phyloP scores from a whole-genome alignment of 2,888 invertebrate genomes.

The Microchrysa polita region DNA sequence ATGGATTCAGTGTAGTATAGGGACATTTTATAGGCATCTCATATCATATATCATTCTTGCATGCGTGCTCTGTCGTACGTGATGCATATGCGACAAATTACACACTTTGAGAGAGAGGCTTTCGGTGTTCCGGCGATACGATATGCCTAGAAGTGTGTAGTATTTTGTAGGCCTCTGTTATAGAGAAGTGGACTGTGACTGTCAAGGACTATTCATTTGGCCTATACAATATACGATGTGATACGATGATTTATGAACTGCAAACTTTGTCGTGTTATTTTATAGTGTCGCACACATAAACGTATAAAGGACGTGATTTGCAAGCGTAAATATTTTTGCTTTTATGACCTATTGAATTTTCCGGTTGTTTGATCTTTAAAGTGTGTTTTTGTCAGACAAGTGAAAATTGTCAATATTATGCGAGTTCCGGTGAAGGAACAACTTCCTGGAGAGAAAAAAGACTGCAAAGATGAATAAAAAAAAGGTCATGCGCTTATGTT shows the following conservation, averaged over 20 bases:
- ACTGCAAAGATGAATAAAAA: too few relatives aligned
- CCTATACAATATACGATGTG: not conserved
- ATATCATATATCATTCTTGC: constrained; percentile 23
- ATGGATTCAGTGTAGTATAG: not conserved
- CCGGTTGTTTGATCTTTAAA: too few relatives aligned
- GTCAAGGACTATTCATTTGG: too few relatives aligned
- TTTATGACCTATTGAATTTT: constrained; percentile 10
- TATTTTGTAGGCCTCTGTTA: too few relatives aligned
- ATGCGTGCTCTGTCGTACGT: constrained; percentile 30
- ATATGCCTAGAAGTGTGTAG: too few relatives aligned
- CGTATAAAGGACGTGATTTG: constrained; percentile 29
- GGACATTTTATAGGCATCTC: not conserved
- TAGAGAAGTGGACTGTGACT: too few relatives aligned
- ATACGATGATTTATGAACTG: constrained; percentile 39
- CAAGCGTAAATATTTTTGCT: constrained; percentile 15
- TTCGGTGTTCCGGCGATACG: not conserved
- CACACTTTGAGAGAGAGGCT: not conserved
- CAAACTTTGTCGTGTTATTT: constrained; percentile 14
- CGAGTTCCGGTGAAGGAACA: too few relatives aligned
- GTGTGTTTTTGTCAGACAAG: too few relatives aligned
- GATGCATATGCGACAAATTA: constrained; percentile 28
- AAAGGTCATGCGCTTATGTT: constrained; percentile 21
- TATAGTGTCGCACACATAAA: not conserved
- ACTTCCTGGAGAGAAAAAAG: too few relatives aligned
- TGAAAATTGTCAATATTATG: too few relatives aligned